Base-by-base conservation (phyloP, 2,113 vertebrate species). In the Pomatostomus ruficeps region DNA sequence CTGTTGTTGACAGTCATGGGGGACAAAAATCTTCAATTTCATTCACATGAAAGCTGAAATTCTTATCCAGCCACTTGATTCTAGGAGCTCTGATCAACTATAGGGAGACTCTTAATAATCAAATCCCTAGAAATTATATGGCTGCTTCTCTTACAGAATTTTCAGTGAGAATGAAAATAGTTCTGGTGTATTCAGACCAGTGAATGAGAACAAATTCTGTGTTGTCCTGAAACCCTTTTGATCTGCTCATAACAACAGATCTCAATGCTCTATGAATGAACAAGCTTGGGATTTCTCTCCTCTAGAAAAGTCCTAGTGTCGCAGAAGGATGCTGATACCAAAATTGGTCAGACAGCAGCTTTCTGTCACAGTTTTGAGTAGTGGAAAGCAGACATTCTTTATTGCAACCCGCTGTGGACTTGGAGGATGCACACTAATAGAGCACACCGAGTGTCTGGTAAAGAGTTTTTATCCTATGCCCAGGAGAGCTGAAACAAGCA, bases 401-500 rank as follows among this genome's bases (percentile, higher is more conserved):
- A 36, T 36, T 67, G 26, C 9, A 67, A 26, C 0, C 0, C 26
- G 21, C 31, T 58, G 43, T 21, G 36, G 31, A 42, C 31, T 66
- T 0, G 0, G 21, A 38, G 17, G 17, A 8, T 6, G 2, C 7
- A 35, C 43, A 49, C 25, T 58, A 31, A 75, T 49, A 0, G 3
- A 74, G 49, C 0, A 0, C 0, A 1, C 14, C 0, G 1, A 40
- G 24, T 0, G 0, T 42, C 13, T 0, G 0, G 10, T 35, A 11
- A 55, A 31, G 19, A 57, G 13, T 6, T 66, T 66, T 42, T 66
- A 8, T 70, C 54, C 21, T 3, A 20, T 15, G 14, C 24, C 6
- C 20, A 49, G 29, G 42, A 57, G 7, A 48, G 35, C 24, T 42
- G 51, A 42, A 74, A 28, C 0, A 7, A 74, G 16, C 24, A 40